Conservation (phyloP, 2,113 vertebrate genomes). For the Cyanistes caeruleus region DNA sequence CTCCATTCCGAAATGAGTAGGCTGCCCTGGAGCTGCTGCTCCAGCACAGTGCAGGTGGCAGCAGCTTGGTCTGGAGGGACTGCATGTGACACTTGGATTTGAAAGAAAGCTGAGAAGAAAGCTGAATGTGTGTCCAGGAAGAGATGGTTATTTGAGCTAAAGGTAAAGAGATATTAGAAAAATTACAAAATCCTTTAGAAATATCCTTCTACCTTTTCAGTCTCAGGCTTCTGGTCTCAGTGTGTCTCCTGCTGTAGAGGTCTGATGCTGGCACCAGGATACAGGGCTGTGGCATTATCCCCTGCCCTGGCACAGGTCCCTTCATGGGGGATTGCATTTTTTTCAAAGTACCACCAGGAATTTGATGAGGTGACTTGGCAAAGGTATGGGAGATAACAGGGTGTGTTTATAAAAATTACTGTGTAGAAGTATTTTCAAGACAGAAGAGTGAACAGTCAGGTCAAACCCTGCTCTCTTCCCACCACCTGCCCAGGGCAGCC, state of each 20-base stretch:
- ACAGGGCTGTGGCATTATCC: background rate
- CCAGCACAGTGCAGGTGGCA: background rate
- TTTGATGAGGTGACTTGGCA: background rate
- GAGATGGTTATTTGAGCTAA: background rate
- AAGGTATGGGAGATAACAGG: background rate
- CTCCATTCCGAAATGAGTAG: accelerated
- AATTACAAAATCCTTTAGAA: background rate
- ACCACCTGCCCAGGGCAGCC: background rate
- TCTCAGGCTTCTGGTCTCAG: background rate
- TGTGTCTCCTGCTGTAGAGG: background rate
- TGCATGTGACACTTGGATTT: background rate
- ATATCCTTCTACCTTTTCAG: background rate
- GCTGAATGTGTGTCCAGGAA: background rate
- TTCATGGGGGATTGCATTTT: background rate
- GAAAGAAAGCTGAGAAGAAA: background rate
- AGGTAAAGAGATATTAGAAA: background rate
- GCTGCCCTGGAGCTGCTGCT: background rate
- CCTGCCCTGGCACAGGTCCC: background rate
- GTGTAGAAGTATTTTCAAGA: background rate
- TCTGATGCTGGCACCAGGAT: background rate
- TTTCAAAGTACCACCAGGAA: background rate
- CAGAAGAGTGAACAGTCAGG: background rate
- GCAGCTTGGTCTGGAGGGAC: background rate
- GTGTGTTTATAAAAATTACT: background rate
- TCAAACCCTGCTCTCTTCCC: background rate